phyloP scores from a whole-genome alignment of 2,888 invertebrate genomes.

The Meteorus cinctellus region DNA sequence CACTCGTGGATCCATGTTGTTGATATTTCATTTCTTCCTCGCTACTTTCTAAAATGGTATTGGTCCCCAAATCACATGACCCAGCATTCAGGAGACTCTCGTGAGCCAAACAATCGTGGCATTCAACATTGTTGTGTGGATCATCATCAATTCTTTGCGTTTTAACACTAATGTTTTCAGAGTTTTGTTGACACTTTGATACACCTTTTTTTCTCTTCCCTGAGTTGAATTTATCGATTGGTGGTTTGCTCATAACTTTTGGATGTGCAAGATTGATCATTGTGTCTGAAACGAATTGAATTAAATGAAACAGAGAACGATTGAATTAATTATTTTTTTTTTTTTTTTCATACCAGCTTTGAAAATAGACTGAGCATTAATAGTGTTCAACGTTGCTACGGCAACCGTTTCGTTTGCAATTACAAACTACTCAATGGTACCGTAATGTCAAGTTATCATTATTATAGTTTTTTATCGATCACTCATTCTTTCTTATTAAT shows the following conservation, averaged over 20 bases:
- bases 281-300: not conserved
- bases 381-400: slow-evolving; percentile 22
- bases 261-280: slow-evolving; percentile 60
- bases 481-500: too few relatives aligned
- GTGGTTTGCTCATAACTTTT: slow-evolving; percentile 56
- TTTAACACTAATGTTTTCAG: slow-evolving; percentile 15
- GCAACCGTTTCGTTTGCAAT: slow-evolving; percentile 3
- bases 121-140: not conserved
- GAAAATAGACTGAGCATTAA: slow-evolving; percentile 21
- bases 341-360: not conserved
- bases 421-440: not conserved
- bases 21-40: slow-evolving; percentile 30
- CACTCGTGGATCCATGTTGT: slow-evolving; percentile 48
- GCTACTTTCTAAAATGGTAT: slow-evolving; percentile 28
- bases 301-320: not conserved
- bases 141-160: slow-evolving; percentile 18
- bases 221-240: slow-evolving; percentile 47
- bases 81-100: not conserved
- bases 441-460: not conserved
- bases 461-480: too few relatives aligned
- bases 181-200: not conserved
- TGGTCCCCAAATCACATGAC: slow-evolving; percentile 1
- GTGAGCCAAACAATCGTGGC: slow-evolving; percentile 30
- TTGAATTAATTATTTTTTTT: not conserved
- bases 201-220: slow-evolving; percentile 10